Evolutionary conservation across 2,888 invertebrate genomes (phyloP), one percentile per base, ranked within the genome.

Genomic region (Notodonta ziczac): DNA sequence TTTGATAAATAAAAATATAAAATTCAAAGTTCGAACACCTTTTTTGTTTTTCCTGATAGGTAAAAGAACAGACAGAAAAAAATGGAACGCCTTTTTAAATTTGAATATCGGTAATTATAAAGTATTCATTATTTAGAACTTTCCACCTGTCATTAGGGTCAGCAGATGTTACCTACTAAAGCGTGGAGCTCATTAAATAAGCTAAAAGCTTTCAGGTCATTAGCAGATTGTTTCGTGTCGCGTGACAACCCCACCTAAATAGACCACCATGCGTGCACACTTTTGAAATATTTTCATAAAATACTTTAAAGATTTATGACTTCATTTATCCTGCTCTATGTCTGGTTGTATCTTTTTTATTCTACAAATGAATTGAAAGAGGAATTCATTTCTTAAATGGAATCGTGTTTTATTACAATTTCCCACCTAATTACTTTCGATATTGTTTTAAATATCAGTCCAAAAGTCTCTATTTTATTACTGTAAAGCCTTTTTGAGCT

Each of bases 181-280:
- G 16, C 46, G 14, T n/a, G 67, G 66, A 72, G 61, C 68, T 78
- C 76, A 78, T 82, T 78, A 80, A 79, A 73, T 76, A 73, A 77
- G 59, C 66, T 82, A 78, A 81, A 84, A 83, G 82, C 80, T 76
- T 80, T 82, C 75, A 65, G 71, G 76, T 83, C 81, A 89, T 88
- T 87, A 88, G 84, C 80, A 85, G 83, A 87, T 86, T 85, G 83
- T 83, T 78, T 67, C 53, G 63, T 66, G 54, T 87, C 63, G 83
- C 89, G 87, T 89, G 89, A 83, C 75, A 63, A 62, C 55, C 35
- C 13, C 10, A 12, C 62, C 68, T 88, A 81, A 84, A 84, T 86
- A 77, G 74, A 67, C 51, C 13, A 61, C 46, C 77, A 83, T 84
- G 86, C 86, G 84, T 85, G 86, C 73, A 76, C 68, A 70, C 71